These are phyloP conservation scores for Tinea trinotella DNA, from an alignment of 2,888 invertebrate genomes.

Conservation along the genomic window DNA sequence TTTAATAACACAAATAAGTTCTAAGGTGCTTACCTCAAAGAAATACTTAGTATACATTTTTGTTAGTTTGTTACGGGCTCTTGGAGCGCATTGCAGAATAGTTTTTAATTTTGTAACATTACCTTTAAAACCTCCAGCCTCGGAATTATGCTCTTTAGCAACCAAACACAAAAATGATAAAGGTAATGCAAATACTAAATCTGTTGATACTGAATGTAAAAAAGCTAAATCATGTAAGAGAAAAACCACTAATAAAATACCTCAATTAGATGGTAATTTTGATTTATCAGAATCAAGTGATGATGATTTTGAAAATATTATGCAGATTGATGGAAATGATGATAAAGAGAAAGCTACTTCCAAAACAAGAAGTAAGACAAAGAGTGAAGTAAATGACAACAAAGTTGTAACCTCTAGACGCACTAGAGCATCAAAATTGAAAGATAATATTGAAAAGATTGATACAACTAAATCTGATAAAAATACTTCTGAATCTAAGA, in stretches of 20 bases:
- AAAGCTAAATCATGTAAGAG: constrained; percentile 28
- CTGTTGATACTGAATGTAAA: constrained; percentile 24
- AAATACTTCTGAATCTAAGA: constrained; percentile 21
- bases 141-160: constrained; percentile 76
- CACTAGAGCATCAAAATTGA: constrained; percentile 20
- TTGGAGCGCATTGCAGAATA: constrained; percentile 86
- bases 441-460: constrained; percentile 21
- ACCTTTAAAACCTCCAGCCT: constrained; percentile 77
- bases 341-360: constrained; percentile 29
- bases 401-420: constrained; percentile 19
- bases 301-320: constrained; percentile 32
- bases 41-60: constrained; percentile 84
- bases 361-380: constrained; percentile 34
- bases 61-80: constrained; percentile 80
- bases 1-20: constrained; percentile 72
- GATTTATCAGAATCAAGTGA: constrained; percentile 34
- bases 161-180: constrained; percentile 43
- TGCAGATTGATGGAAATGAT: constrained; percentile 50
- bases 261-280: constrained; percentile 72
- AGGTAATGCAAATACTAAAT: constrained; percentile 20
- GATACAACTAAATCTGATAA: constrained; percentile 28
- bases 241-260: constrained; percentile 35
- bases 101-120: constrained; percentile 86
- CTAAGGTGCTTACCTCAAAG: constrained; percentile 74
- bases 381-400: constrained; percentile 25